Evolutionary conservation across 1,140 invertebrate genomes (phyloP), one percentile per base, ranked within the genome.

Genomic region (Drosophila willistoni): DNA sequence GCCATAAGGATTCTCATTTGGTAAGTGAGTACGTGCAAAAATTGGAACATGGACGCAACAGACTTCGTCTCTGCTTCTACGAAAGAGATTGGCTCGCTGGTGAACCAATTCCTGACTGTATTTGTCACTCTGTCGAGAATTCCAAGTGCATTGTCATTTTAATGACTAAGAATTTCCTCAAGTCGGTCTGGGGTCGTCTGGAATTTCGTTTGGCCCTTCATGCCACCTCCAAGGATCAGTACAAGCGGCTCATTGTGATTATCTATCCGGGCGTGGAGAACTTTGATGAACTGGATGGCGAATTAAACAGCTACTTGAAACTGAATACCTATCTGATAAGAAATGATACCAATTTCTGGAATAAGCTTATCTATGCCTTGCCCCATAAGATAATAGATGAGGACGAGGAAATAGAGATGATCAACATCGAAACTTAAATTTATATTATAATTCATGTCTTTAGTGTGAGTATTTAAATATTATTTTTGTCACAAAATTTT

Each of bases 201-300:
- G 54, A 56, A 13, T 56, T 56, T 56, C 54, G 54, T n/a, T 10
- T 14, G 54, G 54, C 54, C 1, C 10, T 41, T 41, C 39, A 41
- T 13, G 39, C 39, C 39, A 41, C 39, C 10, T 41, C 39, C 39
- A 41, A 41, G 13, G 39, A 41, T 41, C 39, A 41, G 39, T 4
- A 41, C 13, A 41, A 41, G 39, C 39, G 39, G 3, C 39, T 41
- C 10, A 41, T 41, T 13, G 39, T 41, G 13, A 41, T 41, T 5
- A 10, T 41, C 13, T 41, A 41, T n/a, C 39, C 39, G 39, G 51
- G 14, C 2, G 51, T 54, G 19, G 19, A 54, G 51, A 54, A 19
- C 22, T 54, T 54, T 9, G 42, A 44, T 34, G 33, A 17, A 17
- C 42, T 44, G 2, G 42, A 44, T 44, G 42, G 42, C 0, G 17